Conservation (phyloP, 2,888 invertebrate species). For the Cosmia trapezina region DNA sequence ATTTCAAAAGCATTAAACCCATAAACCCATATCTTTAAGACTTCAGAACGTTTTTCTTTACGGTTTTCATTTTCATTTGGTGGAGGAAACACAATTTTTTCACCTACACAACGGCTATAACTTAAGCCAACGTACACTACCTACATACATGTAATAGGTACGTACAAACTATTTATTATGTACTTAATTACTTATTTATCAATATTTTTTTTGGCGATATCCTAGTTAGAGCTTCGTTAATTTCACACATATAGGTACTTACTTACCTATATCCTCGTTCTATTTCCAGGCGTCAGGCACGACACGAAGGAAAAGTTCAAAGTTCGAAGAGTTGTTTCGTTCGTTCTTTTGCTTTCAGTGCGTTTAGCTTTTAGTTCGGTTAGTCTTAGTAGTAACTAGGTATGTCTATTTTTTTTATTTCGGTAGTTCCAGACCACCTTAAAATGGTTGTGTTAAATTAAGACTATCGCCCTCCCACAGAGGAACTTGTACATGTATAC, state of each 20-base stretch:
- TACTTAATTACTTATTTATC: too few species aligned
- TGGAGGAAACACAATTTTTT: neutral
- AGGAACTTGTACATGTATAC: constrained; percentile 36
- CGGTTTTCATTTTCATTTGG: neutral
- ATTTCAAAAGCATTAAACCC: too few species aligned
- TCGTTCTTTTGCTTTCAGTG: constrained; percentile 31
- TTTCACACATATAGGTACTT: neutral
- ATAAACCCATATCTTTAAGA: neutral
- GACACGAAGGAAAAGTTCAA: constrained; percentile 44
- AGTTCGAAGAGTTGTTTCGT: constrained; percentile 32
- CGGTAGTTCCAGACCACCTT: constrained; percentile 19
- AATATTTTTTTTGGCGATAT: neutral
- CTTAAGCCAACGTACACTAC: too few species aligned
- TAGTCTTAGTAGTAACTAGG: neutral
- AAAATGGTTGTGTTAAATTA: constrained; percentile 44
- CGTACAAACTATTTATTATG: too few species aligned
- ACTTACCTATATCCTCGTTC: constrained; percentile 11
- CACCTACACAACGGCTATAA: too few species aligned
- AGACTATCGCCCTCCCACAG: constrained; percentile 58
- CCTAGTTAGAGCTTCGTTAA: neutral
- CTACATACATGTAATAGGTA: too few species aligned
- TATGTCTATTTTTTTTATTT: constrained; percentile 28
- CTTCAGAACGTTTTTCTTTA: neutral
- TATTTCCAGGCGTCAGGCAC: constrained; percentile 29
- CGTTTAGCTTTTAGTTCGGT: constrained; percentile 8